These are phyloP conservation scores for Zosterops hypoxanthus DNA, from an alignment of 2,113 vertebrate genomes.

Conservation along the genomic window DNA sequence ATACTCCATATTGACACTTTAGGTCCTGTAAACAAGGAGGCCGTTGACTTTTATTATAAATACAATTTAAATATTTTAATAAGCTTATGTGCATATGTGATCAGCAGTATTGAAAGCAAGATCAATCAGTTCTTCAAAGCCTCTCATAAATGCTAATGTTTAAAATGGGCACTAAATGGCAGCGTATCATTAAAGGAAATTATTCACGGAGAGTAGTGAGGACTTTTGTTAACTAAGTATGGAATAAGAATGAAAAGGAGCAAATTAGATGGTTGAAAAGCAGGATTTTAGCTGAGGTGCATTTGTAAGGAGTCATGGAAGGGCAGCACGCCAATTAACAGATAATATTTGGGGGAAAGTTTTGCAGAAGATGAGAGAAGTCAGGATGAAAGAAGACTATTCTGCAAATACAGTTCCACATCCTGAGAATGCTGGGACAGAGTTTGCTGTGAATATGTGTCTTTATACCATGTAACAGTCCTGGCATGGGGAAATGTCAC, in stretches of 20 bases:
- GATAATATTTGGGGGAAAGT: background rate
- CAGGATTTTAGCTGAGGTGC: background rate
- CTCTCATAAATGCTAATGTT: constrained; percentile 34
- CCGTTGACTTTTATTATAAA: background rate
- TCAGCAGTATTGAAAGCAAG: constrained; percentile 14
- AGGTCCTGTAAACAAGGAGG: constrained; percentile 29
- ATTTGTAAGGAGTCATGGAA: background rate
- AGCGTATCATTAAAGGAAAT: constrained; percentile 18
- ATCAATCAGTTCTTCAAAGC: constrained; percentile 39
- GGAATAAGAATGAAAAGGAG: background rate
- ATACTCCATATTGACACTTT: background rate
- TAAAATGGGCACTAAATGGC: constrained; percentile 42
- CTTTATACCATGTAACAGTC: background rate
- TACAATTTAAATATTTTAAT: constrained; percentile 35
- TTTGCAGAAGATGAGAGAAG: background rate
- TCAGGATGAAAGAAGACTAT: background rate
- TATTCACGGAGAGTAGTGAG: background rate
- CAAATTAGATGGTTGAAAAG: background rate
- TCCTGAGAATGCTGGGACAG: background rate
- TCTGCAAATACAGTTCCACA: background rate
- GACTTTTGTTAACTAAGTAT: background rate
- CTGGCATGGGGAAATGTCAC: background rate
- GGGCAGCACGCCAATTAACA: background rate
- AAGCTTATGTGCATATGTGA: background rate
- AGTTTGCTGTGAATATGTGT: background rate